These are phyloP conservation scores for Drosophila hydei DNA, from an alignment of 1,140 invertebrate genomes.

Conservation along the genomic window DNA sequence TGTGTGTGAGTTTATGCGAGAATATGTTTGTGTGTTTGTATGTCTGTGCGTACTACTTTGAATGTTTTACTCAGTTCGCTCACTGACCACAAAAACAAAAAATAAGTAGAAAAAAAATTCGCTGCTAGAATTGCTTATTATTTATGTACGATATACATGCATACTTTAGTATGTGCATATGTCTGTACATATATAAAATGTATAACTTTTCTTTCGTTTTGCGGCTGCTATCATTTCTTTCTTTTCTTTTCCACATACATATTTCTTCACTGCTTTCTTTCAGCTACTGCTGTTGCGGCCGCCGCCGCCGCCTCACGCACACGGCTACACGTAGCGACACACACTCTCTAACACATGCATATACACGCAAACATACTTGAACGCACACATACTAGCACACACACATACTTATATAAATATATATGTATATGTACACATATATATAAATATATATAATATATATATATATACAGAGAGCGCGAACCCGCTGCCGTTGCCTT, in stretches of 20 bases:
- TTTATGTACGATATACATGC: constrained; percentile 20
- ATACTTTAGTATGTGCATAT: constrained; percentile 7
- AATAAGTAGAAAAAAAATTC: constrained; percentile 32
- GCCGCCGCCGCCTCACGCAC: constrained; percentile 65
- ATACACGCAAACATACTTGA: constrained; percentile 28
- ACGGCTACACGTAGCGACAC: constrained; percentile 38
- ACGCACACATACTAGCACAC: constrained; percentile 23
- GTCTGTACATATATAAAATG: constrained; percentile 37
- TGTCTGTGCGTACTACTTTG: constrained; percentile 25
- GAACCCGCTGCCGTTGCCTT: constrained; percentile 63
- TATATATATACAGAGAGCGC: constrained; percentile 34
- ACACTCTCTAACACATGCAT: constrained; percentile 35
- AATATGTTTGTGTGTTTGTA: constrained; percentile 6
- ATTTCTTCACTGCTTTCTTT: constrained; percentile 77
- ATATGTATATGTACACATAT: too few species aligned
- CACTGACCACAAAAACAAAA: constrained; percentile 29
- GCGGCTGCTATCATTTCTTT: constrained; percentile 62
- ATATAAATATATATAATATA: too few species aligned
- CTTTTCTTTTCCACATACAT: constrained; percentile 60
- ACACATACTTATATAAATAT: too few species aligned
- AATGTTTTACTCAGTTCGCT: constrained; percentile 28
- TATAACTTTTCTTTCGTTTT: constrained; percentile 63
- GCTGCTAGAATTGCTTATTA: constrained; percentile 34
- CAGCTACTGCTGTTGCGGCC: constrained; percentile 46
- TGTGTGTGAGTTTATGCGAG: not conserved